Percentiles rank a stretch among this genome's conserved stretches.
phyloP scores from a whole-genome alignment of 2,113 vertebrate genomes.

The Myxocyprinus asiaticus region DNA sequence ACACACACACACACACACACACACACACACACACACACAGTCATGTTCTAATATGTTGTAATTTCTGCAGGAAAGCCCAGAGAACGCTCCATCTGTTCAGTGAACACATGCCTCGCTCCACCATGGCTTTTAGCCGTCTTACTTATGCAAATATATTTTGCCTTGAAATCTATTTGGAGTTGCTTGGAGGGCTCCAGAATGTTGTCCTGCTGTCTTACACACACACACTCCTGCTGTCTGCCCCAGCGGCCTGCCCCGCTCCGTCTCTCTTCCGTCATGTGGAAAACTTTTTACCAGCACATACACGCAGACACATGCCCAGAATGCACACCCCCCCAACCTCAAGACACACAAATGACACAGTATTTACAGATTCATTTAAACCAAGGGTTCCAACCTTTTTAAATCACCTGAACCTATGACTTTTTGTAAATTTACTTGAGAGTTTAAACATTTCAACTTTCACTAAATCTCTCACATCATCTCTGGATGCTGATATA shows the following conservation, averaged over 20 bases:
- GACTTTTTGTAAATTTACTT: no score
- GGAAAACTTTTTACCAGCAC: conserved; percentile 75
- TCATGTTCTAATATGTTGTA: conserved; percentile 68
- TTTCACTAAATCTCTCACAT: no score
- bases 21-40: neutral
- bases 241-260: conserved; percentile 58
- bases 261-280: conserved; percentile 67
- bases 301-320: conserved; percentile 63
- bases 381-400: no score
- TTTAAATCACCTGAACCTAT: no score
- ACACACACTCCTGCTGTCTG: conserved; percentile 54
- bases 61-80: conserved; percentile 73
- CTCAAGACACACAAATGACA: no score
- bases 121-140: conserved; percentile 75
- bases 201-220: conserved; percentile 75
- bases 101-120: conserved; percentile 64
- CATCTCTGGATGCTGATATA: no score
- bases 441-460: no score
- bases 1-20: no score
- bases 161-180: conserved; percentile 83
- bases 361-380: no score
- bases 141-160: conserved; percentile 83
- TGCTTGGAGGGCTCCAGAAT: conserved; percentile 81
- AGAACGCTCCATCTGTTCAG: conserved; percentile 61
- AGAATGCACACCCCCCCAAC: conserved; percentile 37